Conservation (phyloP, 2,797 vertebrate species). For the Eulemur coronatus region DNA sequence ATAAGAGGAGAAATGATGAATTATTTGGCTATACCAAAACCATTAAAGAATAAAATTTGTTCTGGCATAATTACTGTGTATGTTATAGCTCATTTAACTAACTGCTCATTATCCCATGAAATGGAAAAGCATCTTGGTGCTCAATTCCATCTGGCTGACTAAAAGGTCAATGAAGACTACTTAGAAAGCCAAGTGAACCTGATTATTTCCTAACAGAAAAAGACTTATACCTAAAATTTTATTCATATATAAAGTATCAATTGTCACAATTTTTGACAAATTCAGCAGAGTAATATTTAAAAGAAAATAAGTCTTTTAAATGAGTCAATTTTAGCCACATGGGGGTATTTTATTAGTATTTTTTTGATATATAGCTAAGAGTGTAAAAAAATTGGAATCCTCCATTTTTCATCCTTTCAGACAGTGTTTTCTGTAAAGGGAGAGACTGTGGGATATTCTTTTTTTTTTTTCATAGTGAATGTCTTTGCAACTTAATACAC, state of each 20-base stretch:
- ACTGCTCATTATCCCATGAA: slow-evolving; percentile 47
- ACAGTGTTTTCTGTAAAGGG: neutral
- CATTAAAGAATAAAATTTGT: slow-evolving; percentile 56
- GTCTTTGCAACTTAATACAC: neutral
- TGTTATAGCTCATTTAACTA: slow-evolving; percentile 64
- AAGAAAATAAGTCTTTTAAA: neutral
- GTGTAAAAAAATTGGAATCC: neutral
- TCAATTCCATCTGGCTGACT: neutral
- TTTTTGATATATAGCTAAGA: neutral
- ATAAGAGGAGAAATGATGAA: neutral
- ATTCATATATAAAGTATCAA: neutral
- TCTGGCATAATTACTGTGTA: slow-evolving; percentile 12
- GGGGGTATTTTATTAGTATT: neutral
- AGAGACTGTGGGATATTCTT: neutral
- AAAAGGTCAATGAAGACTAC: slow-evolving; percentile 11
- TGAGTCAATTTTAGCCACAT: neutral
- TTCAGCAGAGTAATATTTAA: neutral
- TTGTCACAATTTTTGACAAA: neutral
- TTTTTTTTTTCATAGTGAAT: neutral
- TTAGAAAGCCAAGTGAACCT: slow-evolving; percentile 17
- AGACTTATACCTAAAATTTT: slow-evolving; percentile 4
- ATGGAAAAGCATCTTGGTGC: neutral
- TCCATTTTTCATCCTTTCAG: neutral
- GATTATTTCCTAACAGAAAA: slow-evolving; percentile 30
- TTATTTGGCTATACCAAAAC: slow-evolving; percentile 34